phyloP scores from a whole-genome alignment of 2,888 invertebrate genomes.

The Noctua pronuba region DNA sequence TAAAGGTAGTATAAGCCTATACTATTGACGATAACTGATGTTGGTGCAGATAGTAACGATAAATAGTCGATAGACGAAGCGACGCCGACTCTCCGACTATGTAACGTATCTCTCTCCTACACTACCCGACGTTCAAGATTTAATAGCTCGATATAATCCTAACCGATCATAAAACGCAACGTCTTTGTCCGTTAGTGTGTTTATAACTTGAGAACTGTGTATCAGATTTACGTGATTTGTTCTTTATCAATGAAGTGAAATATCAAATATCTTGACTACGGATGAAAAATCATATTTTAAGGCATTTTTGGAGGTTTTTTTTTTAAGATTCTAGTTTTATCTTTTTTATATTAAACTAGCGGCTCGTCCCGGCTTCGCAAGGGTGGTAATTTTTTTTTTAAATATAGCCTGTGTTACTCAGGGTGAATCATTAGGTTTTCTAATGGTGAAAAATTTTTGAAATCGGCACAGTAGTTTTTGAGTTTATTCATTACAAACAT shows the following conservation, averaged over 20 bases:
- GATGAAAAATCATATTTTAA: background rate
- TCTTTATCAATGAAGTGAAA: background rate
- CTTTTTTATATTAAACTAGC: no score
- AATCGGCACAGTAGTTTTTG: no score
- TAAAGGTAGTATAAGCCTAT: constrained; percentile 5
- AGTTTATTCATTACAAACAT: no score
- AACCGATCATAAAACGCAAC: constrained; percentile 1
- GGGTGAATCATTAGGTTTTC: no score
- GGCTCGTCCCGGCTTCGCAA: no score
- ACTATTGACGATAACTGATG: constrained; percentile 1
- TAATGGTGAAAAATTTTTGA: no score
- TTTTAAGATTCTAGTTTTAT: background rate
- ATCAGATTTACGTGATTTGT: background rate
- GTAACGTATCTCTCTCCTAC: constrained; percentile 1
- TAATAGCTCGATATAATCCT: constrained; percentile 9
- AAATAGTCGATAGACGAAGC: constrained; percentile 28
- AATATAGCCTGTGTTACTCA: no score
- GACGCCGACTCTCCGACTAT: constrained; percentile 1
- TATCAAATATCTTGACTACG: background rate
- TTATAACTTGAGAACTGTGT: background rate
- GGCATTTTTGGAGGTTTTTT: background rate
- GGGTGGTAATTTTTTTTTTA: no score
- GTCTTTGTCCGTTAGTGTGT: background rate
- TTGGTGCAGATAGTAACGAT: constrained; percentile 16
- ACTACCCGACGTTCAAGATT: constrained; percentile 27